These are phyloP conservation scores for Spondyliosoma cantharus DNA, from an alignment of 2,797 vertebrate genomes.

Conservation along the genomic window DNA sequence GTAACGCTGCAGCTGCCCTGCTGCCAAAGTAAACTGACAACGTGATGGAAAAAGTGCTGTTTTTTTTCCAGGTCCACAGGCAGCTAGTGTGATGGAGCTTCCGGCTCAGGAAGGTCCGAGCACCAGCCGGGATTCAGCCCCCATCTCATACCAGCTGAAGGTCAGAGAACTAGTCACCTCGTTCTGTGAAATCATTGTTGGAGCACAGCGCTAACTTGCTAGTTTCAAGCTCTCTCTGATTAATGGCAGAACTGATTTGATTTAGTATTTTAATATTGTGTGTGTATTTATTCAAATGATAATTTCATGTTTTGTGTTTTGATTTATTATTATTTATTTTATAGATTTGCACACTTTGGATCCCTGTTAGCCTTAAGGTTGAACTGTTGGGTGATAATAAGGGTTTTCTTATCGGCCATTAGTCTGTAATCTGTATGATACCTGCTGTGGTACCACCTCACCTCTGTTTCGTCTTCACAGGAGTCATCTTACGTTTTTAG, in stretches of 20 bases:
- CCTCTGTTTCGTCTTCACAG: slow-evolving; percentile 72
- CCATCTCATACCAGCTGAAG: slow-evolving; percentile 90
- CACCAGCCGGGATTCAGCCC: slow-evolving; percentile 72
- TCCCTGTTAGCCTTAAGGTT: not conserved
- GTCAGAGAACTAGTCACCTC: slow-evolving; percentile 71
- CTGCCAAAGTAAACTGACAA: slow-evolving; percentile 1
- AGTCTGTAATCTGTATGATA: not conserved
- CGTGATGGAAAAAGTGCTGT: not conserved
- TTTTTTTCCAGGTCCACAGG: slow-evolving; percentile 83
- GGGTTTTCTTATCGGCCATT: not conserved
- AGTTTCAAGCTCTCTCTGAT: not conserved
- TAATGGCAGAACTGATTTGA: not conserved
- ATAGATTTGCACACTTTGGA: not conserved
- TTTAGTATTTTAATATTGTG: not conserved
- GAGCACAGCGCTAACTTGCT: not conserved
- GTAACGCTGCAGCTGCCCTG: not conserved
- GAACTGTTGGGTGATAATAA: not conserved
- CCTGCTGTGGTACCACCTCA: not conserved
- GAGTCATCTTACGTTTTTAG: slow-evolving; percentile 92
- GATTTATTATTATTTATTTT: no score
- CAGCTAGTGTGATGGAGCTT: slow-evolving; percentile 89
- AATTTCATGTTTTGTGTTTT: not conserved
- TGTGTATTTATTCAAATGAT: not conserved
- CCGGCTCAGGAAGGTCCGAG: slow-evolving; percentile 82
- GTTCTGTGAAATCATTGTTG: not conserved